Evolutionary conservation across 2,888 invertebrate species (phyloP).

Genomic region (Sminthurides aquaticus): DNA sequence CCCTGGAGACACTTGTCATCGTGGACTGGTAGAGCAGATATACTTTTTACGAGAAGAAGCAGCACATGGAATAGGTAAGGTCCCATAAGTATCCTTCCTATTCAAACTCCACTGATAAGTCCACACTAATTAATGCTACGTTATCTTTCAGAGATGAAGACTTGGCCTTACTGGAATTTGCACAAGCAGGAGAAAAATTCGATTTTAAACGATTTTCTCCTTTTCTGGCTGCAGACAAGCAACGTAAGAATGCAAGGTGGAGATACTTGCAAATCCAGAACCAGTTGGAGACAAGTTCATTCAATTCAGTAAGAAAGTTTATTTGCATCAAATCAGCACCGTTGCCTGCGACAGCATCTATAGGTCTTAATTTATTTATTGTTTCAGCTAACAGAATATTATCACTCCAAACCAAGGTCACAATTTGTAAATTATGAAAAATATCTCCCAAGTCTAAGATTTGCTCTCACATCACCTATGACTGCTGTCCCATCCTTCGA

Average conservation of each 20-base stretch:
- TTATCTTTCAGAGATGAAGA: constrained; percentile 18
- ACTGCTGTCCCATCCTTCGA: not conserved
- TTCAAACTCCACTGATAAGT: not conserved
- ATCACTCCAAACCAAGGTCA: not conserved
- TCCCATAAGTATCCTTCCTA: constrained; percentile 3
- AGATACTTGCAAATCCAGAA: not conserved
- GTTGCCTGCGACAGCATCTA: too few relatives aligned
- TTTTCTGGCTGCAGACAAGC: constrained; percentile 5
- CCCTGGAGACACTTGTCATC: constrained; percentile 13
- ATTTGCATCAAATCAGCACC: constrained; percentile 10
- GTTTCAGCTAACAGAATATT: not conserved
- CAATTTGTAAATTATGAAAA: not conserved
- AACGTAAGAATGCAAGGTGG: constrained; percentile 14
- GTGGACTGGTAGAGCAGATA: constrained; percentile 14
- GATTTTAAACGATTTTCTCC: constrained; percentile 11
- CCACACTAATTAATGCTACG: not conserved
- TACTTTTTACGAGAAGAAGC: constrained; percentile 5
- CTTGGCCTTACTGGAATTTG: constrained; percentile 2
- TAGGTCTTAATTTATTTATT: too few relatives aligned
- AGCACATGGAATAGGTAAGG: constrained; percentile 5
- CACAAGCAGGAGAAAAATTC: not conserved
- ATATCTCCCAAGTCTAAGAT: not conserved
- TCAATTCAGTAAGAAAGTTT: too few relatives aligned
- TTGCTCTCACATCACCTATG: not conserved
- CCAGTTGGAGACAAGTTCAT: not conserved